Evolutionary conservation across 2,797 vertebrate species (phyloP).

Genomic region (Ctenopoma multispine): DNA sequence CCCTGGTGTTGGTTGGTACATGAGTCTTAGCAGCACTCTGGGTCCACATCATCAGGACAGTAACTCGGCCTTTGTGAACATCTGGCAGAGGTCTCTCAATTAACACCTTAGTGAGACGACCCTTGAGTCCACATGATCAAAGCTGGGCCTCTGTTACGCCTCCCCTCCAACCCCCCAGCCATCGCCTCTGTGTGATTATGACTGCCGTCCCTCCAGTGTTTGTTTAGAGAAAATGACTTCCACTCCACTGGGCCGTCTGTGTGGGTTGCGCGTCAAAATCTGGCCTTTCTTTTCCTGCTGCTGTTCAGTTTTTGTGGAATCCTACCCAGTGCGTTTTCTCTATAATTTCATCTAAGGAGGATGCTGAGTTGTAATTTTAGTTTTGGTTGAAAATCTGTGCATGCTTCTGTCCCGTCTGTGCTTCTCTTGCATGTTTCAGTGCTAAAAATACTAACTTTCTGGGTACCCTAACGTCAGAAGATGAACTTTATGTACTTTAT

Average conservation of each 20-base stretch:
- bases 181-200: slow-evolving; percentile 56
- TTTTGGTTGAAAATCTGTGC: slow-evolving; percentile 63
- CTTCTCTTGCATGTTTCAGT: slow-evolving; percentile 37
- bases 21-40: slow-evolving; percentile 45
- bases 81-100: slow-evolving; percentile 69
- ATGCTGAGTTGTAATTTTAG: slow-evolving; percentile 62
- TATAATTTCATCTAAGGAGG: slow-evolving; percentile 62
- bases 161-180: not conserved
- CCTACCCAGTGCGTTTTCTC: slow-evolving; percentile 41
- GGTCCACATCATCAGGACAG: slow-evolving; percentile 16
- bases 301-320: slow-evolving; percentile 22
- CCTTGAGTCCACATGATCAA: slow-evolving; percentile 76
- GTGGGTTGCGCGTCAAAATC: slow-evolving; percentile 60
- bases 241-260: slow-evolving; percentile 68
- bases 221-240: slow-evolving; percentile 79
- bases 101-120: slow-evolving; percentile 76
- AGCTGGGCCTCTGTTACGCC: slow-evolving; percentile 56
- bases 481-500: not conserved
- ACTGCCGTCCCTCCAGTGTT: slow-evolving; percentile 64
- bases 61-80: slow-evolving; percentile 50
- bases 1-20: slow-evolving; percentile 60
- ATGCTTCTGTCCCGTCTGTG: slow-evolving; percentile 29
- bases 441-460: slow-evolving; percentile 45
- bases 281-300: slow-evolving; percentile 30
- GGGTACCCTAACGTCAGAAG: slow-evolving; percentile 5